Conservation (phyloP, 2,888 invertebrate genomes). For the Nezara viridula region DNA sequence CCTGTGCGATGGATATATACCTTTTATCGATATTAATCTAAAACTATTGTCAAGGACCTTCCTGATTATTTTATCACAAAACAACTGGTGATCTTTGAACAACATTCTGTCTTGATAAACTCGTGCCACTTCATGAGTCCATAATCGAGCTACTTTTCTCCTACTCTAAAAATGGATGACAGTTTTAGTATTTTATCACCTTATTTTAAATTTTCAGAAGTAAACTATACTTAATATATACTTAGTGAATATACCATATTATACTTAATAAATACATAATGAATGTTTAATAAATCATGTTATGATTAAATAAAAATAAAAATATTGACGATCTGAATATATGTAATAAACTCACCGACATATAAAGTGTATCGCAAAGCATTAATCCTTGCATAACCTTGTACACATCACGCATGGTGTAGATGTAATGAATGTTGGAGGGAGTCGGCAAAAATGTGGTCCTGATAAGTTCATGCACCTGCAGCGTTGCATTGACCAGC, state of each 20-base stretch:
- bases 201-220: neutral
- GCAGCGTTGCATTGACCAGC: neutral
- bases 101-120: conserved; percentile 14
- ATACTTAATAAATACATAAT: neutral
- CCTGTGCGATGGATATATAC: neutral
- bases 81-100: neutral
- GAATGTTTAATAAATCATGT: neutral
- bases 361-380: neutral
- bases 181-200: neutral
- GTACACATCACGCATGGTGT: conserved; percentile 3
- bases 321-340: neutral
- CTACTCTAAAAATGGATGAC: neutral
- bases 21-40: neutral
- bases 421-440: conserved; percentile 3
- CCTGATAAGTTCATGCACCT: neutral
- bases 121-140: conserved; percentile 35
- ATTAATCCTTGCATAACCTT: neutral
- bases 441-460: neutral
- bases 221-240: neutral
- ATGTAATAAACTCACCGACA: neutral
- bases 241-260: no score
- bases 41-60: neutral
- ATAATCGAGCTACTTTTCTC: conserved; percentile 1
- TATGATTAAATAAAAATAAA: neutral
- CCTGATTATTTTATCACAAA: neutral